phyloP scores from a whole-genome alignment of 2,113 vertebrate genomes.

The Chaetorhynchus papuensis region DNA sequence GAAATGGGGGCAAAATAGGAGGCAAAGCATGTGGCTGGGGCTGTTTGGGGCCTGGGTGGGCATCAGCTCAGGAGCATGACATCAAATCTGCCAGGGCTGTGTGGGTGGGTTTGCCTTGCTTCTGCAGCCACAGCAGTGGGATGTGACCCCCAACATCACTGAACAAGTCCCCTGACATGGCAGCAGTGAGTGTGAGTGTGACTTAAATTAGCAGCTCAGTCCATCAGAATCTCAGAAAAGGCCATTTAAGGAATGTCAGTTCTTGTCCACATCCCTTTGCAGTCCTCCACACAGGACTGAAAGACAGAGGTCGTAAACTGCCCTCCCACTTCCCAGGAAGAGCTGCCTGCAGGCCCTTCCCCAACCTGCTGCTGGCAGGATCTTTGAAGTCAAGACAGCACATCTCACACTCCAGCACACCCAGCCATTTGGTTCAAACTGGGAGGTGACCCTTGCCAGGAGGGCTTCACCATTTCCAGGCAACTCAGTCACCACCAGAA shows the following conservation, averaged over 20 bases:
- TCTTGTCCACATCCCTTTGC: background rate
- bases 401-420: background rate
- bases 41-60: fast-evolving
- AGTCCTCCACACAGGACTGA: background rate
- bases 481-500: background rate
- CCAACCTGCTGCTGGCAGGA: background rate
- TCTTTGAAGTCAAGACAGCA: background rate
- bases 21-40: background rate
- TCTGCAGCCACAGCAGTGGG: background rate
- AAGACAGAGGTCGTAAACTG: background rate
- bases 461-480: background rate
- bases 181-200: background rate
- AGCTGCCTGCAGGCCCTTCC: background rate
- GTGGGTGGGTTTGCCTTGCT: background rate
- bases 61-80: background rate
- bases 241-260: background rate
- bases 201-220: background rate
- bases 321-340: background rate
- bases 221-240: background rate
- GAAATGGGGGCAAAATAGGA: background rate
- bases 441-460: background rate
- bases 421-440: background rate
- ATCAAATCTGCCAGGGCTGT: background rate
- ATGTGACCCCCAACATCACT: background rate
- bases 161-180: background rate